Evolutionary conservation across 2,113 vertebrate species (phyloP).

Genomic region (Eulacestoma nigropectus): DNA sequence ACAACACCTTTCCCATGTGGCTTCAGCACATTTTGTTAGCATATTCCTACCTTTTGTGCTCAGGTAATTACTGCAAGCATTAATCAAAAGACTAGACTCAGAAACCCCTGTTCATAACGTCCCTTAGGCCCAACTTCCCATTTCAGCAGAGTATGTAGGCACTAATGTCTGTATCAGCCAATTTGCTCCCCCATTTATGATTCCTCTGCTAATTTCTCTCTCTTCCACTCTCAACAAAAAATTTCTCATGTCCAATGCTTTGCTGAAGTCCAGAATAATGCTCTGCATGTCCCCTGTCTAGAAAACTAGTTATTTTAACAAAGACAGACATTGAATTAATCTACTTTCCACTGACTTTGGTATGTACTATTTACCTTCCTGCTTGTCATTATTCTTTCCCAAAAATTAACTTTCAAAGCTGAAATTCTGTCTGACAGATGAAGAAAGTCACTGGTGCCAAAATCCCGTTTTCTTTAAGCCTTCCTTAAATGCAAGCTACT

Average conservation of each 20-base stretch:
- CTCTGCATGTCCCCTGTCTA: background rate
- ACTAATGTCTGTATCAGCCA: constrained; percentile 12
- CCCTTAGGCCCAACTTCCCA: background rate
- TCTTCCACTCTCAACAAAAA: background rate
- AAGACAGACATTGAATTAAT: background rate
- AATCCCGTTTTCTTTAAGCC: background rate
- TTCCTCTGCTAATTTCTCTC: constrained; percentile 16
- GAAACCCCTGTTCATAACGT: background rate
- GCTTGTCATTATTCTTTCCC: background rate
- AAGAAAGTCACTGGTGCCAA: background rate
- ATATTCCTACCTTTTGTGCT: background rate
- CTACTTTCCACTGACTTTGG: background rate
- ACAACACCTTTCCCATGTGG: background rate
- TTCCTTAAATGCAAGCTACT: background rate
- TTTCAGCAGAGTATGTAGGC: background rate
- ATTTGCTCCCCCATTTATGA: background rate
- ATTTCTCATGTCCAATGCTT: background rate
- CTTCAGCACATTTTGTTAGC: background rate
- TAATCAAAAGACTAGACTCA: background rate
- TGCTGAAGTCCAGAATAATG: constrained; percentile 1
- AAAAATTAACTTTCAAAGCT: background rate
- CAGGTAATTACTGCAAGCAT: constrained; percentile 19
- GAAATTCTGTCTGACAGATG: background rate
- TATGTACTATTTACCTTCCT: background rate
- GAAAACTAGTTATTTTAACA: constrained; percentile 8